Percentiles rank a stretch among this genome's conserved stretches.
phyloP scores from a whole-genome alignment of 2,113 vertebrate species.

The Brienomyrus longianalis region DNA sequence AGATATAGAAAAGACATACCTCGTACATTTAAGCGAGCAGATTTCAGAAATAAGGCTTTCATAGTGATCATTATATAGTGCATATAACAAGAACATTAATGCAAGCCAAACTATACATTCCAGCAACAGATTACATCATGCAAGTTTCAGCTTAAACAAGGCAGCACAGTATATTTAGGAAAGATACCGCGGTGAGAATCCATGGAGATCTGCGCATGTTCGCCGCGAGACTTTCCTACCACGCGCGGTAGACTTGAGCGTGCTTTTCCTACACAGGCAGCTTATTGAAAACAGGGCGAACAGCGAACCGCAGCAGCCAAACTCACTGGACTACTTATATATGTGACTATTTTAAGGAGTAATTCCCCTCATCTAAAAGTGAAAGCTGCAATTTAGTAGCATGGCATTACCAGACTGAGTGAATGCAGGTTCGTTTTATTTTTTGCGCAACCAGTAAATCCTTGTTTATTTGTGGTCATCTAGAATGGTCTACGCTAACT shows the following conservation, averaged over 20 bases:
- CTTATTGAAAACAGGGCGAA: not conserved
- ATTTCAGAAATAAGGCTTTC: not conserved
- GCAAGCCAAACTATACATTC: not conserved
- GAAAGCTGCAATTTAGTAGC: conserved; percentile 8
- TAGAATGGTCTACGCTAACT: not conserved
- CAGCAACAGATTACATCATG: not conserved
- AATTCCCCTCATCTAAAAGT: not conserved
- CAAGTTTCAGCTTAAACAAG: not conserved
- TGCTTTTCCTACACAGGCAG: not conserved
- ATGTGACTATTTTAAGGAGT: not conserved
- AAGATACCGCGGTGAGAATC: not conserved
- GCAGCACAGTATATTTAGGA: not conserved
- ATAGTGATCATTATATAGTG: not conserved
- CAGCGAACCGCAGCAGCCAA: not conserved
- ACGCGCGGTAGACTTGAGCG: not conserved
- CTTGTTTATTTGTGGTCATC: not conserved
- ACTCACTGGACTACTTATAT: not conserved
- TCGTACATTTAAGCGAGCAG: not conserved
- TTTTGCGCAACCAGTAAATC: not conserved
- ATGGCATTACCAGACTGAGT: not conserved
- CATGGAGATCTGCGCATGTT: not conserved
- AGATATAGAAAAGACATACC: not conserved
- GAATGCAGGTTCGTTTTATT: not conserved
- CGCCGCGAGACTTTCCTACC: not conserved
- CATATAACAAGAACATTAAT: not conserved